Percentiles rank a stretch among this genome's conserved stretches.
Conservation (phyloP, 2,888 invertebrate species). For the Lepas anatifera region DNA sequence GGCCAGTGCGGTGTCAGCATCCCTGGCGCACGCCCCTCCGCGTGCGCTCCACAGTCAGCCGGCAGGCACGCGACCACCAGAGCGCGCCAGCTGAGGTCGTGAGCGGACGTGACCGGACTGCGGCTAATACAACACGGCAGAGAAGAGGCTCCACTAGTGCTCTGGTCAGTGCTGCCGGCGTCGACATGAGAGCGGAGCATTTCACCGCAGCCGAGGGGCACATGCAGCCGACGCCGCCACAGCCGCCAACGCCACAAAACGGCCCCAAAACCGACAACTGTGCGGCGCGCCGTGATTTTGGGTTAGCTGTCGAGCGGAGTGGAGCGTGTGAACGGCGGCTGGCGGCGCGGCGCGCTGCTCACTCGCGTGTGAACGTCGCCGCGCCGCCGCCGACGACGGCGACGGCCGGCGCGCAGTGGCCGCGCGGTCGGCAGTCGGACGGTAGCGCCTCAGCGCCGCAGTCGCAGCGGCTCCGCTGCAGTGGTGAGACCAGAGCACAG, state of each 20-base stretch:
- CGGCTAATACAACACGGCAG: too few relatives aligned
- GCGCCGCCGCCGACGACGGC: background rate
- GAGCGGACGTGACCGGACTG: too few relatives aligned
- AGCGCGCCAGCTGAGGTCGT: too few relatives aligned
- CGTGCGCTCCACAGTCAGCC: background rate
- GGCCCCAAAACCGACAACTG: background rate
- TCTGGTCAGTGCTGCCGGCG: too few relatives aligned
- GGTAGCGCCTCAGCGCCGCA: too few relatives aligned
- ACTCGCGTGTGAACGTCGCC: background rate
- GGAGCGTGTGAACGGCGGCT: background rate
- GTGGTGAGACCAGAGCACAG: too few relatives aligned
- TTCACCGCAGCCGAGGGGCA: too few relatives aligned
- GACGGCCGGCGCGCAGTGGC: background rate
- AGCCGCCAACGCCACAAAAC: constrained; percentile 8
- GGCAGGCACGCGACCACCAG: background rate
- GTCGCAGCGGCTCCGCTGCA: too few relatives aligned
- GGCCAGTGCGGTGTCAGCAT: background rate
- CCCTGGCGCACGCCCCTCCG: background rate
- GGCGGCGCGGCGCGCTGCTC: background rate
- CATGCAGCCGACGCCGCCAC: too few relatives aligned
- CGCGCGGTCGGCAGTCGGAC: too few relatives aligned
- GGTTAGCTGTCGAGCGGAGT: constrained; percentile 1
- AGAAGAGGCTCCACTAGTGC: too few relatives aligned
- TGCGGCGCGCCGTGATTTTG: background rate
- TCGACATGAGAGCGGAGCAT: too few relatives aligned